A percentile compares a stretch with the other conserved stretches of the same genome.
These are phyloP conservation scores for Prionailurus bengalensis DNA, from an alignment of 2,113 vertebrate species.

Conservation along the genomic window DNA sequence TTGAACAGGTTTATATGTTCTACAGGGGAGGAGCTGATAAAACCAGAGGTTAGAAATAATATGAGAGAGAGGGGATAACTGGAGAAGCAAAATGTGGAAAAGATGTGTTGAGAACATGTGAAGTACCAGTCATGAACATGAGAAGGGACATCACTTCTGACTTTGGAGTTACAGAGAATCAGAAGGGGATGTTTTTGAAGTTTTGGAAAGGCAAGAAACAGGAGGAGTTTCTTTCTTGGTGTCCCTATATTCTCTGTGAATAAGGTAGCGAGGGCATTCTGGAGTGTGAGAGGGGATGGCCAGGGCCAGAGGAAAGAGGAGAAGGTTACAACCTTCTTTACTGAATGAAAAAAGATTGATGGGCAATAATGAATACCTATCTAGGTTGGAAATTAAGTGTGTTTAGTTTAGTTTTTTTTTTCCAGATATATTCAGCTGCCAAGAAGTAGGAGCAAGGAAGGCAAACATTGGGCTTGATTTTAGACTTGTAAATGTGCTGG, in stretches of 20 bases:
- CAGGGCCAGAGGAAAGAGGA: not conserved
- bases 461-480: slow-evolving; percentile 15
- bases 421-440: not conserved
- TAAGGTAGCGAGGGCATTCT: slow-evolving; percentile 15
- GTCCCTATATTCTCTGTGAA: not conserved
- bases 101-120: not conserved
- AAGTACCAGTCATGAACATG: not conserved
- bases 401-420: slow-evolving; percentile 9
- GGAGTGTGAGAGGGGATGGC: not conserved
- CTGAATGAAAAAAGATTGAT: not conserved
- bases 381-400: not conserved
- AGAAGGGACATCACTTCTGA: slow-evolving; percentile 10
- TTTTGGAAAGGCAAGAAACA: slow-evolving; percentile 2
- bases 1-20: not conserved
- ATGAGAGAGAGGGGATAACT: not conserved
- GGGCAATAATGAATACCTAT: not conserved
- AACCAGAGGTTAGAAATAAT: slow-evolving; percentile 1
- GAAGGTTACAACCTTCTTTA: not conserved
- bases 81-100: not conserved
- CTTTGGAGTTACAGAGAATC: not conserved
- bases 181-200: slow-evolving; percentile 33
- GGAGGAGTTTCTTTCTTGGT: not conserved
- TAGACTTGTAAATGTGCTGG: not conserved
- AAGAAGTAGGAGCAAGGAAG: slow-evolving; percentile 14
- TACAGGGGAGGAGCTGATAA: not conserved